Conservation (phyloP, 2,113 vertebrate species). For the Alces alces region DNA sequence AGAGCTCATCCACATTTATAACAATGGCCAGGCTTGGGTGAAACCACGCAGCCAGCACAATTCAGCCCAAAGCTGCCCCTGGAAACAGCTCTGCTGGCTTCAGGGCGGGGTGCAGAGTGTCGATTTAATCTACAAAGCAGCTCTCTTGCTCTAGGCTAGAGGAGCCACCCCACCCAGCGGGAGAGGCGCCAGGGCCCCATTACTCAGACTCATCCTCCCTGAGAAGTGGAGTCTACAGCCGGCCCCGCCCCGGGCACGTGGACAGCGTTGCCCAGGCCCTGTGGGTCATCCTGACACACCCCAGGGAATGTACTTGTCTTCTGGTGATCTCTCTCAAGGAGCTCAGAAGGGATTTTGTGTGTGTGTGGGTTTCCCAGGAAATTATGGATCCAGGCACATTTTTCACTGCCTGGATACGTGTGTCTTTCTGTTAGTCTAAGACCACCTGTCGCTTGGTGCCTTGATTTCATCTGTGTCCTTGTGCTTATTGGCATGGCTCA, state of each 20-base stretch:
- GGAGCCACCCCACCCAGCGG: neutral
- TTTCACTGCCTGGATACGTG: rapidly evolving
- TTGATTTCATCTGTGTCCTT: neutral
- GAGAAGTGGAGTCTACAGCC: neutral
- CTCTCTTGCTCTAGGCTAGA: neutral
- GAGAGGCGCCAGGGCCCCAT: neutral
- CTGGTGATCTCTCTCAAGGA: neutral
- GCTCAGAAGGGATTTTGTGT: too few relatives aligned
- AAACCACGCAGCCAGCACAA: neutral
- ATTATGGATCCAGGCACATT: rapidly evolving
- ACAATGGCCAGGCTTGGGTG: neutral
- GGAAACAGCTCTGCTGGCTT: neutral
- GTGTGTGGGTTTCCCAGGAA: neutral
- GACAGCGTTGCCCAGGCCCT: neutral
- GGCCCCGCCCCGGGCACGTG: neutral
- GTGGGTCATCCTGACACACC: neutral
- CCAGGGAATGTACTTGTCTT: rapidly evolving
- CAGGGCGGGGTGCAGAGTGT: neutral
- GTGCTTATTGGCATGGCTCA: rapidly evolving
- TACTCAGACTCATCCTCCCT: slow-evolving; percentile 15
- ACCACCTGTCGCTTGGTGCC: rapidly evolving
- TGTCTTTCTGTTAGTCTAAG: neutral
- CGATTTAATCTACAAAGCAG: slow-evolving; percentile 41
- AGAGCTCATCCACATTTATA: neutral
- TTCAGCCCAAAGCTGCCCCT: neutral